These are phyloP conservation scores for Acanthisitta chloris DNA, from an alignment of 2,113 vertebrate species.

Conservation along the genomic window DNA sequence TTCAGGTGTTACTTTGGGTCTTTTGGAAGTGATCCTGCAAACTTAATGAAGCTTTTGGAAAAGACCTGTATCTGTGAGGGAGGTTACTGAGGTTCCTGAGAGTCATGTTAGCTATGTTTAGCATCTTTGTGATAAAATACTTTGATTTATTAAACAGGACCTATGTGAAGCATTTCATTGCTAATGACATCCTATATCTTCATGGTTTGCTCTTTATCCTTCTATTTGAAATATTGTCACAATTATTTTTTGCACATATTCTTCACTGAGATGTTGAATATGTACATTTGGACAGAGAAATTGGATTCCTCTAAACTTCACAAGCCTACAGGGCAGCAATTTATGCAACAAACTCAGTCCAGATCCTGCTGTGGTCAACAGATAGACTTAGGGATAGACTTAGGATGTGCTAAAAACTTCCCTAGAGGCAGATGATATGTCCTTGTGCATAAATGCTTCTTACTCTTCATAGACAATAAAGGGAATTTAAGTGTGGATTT, in stretches of 20 bases:
- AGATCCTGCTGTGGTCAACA: not conserved
- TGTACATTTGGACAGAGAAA: not conserved
- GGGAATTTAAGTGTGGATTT: not conserved
- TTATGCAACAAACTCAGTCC: not conserved
- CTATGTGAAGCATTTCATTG: not conserved
- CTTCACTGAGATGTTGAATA: not conserved
- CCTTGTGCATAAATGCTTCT: not conserved
- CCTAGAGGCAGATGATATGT: not conserved
- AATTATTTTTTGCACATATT: not conserved
- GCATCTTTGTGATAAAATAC: not conserved
- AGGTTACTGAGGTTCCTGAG: not conserved
- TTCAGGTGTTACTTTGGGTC: not conserved
- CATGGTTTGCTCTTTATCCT: not conserved
- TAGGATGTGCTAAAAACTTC: not conserved
- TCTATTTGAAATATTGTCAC: not conserved
- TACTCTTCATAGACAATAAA: not conserved
- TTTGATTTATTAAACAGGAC: not conserved
- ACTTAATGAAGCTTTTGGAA: not conserved
- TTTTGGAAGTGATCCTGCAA: not conserved
- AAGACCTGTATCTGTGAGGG: not conserved
- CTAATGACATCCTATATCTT: not conserved
- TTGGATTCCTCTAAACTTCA: not conserved
- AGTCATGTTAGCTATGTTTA: not conserved
- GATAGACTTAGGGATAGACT: not conserved
- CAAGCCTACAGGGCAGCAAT: not conserved